phyloP scores from a whole-genome alignment of 2,797 vertebrate species.

The Sitta carolinensis region DNA sequence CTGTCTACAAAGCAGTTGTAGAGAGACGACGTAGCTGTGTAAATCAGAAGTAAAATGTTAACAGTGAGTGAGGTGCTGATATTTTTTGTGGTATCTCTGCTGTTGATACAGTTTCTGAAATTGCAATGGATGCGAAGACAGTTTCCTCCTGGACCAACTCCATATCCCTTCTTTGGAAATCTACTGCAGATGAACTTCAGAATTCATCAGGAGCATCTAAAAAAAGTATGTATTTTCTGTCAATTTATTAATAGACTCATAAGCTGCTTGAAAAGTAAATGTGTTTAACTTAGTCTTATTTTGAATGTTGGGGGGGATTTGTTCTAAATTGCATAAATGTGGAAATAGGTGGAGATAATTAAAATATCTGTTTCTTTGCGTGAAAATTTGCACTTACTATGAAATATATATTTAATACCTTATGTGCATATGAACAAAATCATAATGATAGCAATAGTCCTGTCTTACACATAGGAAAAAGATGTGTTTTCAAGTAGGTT shows the following conservation, averaged over 20 bases:
- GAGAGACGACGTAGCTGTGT: neutral
- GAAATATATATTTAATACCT: neutral
- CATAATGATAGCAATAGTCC: neutral
- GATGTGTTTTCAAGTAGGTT: neutral
- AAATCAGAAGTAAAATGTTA: constrained; percentile 15
- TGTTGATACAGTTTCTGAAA: constrained; percentile 15
- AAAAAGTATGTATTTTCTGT: neutral
- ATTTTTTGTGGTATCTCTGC: neutral
- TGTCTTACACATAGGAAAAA: neutral
- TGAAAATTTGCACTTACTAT: neutral
- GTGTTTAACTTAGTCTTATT: neutral
- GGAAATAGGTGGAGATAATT: neutral
- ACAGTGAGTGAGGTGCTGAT: neutral
- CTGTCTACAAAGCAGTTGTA: neutral
- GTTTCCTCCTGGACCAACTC: constrained; percentile 58
- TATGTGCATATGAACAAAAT: neutral
- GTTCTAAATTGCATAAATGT: neutral
- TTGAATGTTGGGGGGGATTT: neutral
- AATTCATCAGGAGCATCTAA: constrained; percentile 34
- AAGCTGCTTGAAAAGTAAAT: neutral
- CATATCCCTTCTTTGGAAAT: constrained; percentile 62
- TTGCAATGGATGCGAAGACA: neutral
- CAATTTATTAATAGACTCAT: neutral
- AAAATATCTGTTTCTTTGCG: neutral
- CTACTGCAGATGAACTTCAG: constrained; percentile 62